phyloP scores from a whole-genome alignment of 2,797 vertebrate genomes.

The Mormyrops attenuatus region DNA sequence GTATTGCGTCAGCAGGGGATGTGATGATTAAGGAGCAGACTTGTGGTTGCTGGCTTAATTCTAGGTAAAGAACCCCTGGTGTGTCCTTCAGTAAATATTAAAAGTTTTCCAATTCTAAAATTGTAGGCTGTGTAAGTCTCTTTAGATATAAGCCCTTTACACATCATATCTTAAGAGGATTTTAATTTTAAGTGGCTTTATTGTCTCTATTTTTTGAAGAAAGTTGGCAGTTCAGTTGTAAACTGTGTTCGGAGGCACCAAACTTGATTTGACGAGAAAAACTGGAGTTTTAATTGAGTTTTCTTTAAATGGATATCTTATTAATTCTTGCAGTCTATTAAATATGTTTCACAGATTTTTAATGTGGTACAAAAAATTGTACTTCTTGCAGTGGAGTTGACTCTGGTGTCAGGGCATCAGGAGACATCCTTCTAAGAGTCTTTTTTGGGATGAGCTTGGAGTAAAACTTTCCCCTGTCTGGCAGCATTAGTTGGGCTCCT shows the following conservation, averaged over 20 bases:
- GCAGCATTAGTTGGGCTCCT: background rate
- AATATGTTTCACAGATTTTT: background rate
- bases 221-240: background rate
- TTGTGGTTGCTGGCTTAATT: background rate
- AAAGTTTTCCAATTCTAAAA: background rate
- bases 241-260: background rate
- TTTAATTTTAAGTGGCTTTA: conserved; percentile 7
- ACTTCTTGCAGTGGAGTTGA: background rate
- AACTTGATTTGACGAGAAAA: background rate
- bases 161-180: conserved; percentile 4
- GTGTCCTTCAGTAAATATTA: background rate
- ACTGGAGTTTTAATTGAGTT: background rate
- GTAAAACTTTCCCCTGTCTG: background rate
- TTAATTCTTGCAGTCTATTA: background rate
- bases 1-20: background rate
- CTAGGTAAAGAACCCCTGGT: background rate
- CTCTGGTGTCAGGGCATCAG: background rate
- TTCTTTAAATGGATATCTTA: background rate
- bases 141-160: conserved; percentile 10
- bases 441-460: background rate
- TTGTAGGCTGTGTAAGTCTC: conserved; percentile 7
- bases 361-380: background rate
- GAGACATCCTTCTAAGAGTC: background rate
- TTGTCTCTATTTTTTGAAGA: background rate
- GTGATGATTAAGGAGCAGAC: background rate